phyloP scores from a whole-genome alignment of 2,888 invertebrate species.

The Dryobota labecula region DNA sequence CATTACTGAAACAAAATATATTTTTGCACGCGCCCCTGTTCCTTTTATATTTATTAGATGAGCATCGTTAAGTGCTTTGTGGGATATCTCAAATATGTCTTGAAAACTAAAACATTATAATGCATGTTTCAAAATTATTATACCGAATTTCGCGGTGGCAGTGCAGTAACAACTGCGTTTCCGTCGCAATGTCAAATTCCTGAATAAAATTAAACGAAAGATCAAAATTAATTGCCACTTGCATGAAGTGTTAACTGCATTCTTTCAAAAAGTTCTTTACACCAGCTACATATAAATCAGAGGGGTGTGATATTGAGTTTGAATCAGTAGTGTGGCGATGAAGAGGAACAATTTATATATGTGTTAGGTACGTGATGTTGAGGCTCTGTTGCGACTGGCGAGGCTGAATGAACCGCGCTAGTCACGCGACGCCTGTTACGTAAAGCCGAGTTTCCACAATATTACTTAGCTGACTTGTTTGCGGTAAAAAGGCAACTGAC shows the following conservation, averaged over 20 bases:
- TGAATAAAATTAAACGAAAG: background rate
- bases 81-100: slow-evolving; percentile 16
- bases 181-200: slow-evolving; percentile 13
- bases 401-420: slow-evolving; percentile 82
- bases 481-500: slow-evolving; percentile 83
- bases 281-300: slow-evolving; percentile 12
- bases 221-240: background rate
- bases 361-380: slow-evolving; percentile 44
- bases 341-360: slow-evolving; percentile 55
- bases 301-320: slow-evolving; percentile 22
- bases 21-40: slow-evolving; percentile 28
- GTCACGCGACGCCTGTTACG: slow-evolving; percentile 86
- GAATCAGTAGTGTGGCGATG: slow-evolving; percentile 36
- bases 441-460: slow-evolving; percentile 82
- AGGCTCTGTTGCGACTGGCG: slow-evolving; percentile 54
- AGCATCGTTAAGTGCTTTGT: slow-evolving; percentile 6
- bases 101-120: slow-evolving; percentile 11
- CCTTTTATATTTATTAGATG: slow-evolving; percentile 18
- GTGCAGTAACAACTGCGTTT: slow-evolving; percentile 8
- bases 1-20: slow-evolving; percentile 31
- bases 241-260: background rate
- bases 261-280: background rate
- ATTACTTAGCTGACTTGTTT: slow-evolving; percentile 81
- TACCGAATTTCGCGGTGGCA: background rate
- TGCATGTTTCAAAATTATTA: slow-evolving; percentile 12